These are phyloP conservation scores for Podotricha telesiphe DNA, from an alignment of 2,888 invertebrate genomes.

Conservation along the genomic window DNA sequence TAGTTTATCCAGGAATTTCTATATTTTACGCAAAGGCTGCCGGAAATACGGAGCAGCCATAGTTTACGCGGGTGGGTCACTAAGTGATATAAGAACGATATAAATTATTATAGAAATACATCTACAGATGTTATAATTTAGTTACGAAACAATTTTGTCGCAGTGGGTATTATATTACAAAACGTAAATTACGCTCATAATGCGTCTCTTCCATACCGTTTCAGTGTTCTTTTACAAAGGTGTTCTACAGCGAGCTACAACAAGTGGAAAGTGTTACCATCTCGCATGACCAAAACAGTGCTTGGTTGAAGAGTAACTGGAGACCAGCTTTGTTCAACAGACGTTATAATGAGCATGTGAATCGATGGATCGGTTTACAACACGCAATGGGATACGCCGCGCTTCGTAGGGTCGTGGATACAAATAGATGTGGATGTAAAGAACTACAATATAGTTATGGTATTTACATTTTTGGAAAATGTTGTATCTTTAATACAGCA, in stretches of 20 bases:
- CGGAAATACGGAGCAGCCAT: no score
- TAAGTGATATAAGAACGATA: no score
- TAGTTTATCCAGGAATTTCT: no score
- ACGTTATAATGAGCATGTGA: constrained; percentile 81
- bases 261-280: constrained; percentile 65
- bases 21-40: no score
- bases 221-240: constrained; percentile 43
- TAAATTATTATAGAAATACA: no score
- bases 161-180: constrained; percentile 23
- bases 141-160: constrained; percentile 17
- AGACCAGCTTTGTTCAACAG: constrained; percentile 77
- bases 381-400: constrained; percentile 70
- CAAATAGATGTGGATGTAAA: constrained; percentile 1
- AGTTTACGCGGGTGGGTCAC: no score
- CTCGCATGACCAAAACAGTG: constrained; percentile 73
- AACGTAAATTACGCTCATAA: constrained; percentile 32
- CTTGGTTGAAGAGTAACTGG: constrained; percentile 68
- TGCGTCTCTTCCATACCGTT: constrained; percentile 35
- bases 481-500: no score
- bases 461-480: no score
- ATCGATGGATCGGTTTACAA: constrained; percentile 75
- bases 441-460: no score
- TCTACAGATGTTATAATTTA: neutral
- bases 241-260: constrained; percentile 52
- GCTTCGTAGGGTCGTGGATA: constrained; percentile 52